Base-by-base conservation (phyloP, 23 tunicate species). In the Halocynthia roretzi region DNA sequence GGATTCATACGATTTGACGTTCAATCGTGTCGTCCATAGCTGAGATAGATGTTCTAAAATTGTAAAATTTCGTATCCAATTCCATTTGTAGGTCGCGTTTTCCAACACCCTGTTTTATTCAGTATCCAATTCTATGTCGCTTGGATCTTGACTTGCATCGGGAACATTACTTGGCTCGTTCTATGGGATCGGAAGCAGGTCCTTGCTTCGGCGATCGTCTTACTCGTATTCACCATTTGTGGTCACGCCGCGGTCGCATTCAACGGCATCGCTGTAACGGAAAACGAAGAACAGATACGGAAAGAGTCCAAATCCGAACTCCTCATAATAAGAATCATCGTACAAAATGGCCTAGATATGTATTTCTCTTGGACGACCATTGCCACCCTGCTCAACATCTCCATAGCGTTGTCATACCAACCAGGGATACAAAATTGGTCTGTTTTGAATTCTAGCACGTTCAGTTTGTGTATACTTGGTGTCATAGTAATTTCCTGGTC, bases 291-390 rank as follows among this genome's bases (percentile, higher is more conserved):
- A 19, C 64, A 22, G 8, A 8, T 74, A 14, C 55, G 10, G 0
- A 15, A 22, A 21, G 56, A 74, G 56, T 74, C 78, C 8, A 10
- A 14, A 8, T 62, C 56, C 8, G 78, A 74, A 14, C 19, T 74
- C 1, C 55, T 64, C 0, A 6, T 74, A 5, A 54, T 74, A 10
- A 54, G 56, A 8, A 64, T 74, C 8, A 8, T 74, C 0, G 78
- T 74, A 8, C 78, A 74, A 4, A 74, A 74, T 53, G 78, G 78
- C 78, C 6, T 64, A 17, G 78, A 74, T 74, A 8, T 74, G 31
- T 74, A 54, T 11, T 74, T 50, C 56, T 74, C 78, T 18, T 74
- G 78, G 78, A 74, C 78, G 20, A 74, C 78, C 10, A 56, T 74
- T 12, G 78, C 78, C 20, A 54, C 78, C 19, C 6, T 74, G 21